Evolutionary conservation across 1,140 invertebrate genomes (phyloP).

Genomic region (Tetragnatha versicolor): DNA sequence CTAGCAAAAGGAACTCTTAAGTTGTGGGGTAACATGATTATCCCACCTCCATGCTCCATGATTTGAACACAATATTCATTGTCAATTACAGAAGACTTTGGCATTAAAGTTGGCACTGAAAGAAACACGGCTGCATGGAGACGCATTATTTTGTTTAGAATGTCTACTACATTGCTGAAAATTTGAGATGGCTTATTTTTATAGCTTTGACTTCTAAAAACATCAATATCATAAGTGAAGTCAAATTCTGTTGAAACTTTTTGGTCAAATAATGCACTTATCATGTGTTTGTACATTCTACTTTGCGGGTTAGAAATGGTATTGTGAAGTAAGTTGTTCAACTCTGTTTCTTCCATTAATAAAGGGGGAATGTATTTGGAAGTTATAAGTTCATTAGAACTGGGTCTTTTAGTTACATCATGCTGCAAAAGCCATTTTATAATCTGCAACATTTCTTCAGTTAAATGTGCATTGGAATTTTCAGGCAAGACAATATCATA

Average conservation of each 20-base stretch:
- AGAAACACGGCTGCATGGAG: constrained; percentile 55
- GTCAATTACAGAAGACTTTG: constrained; percentile 48
- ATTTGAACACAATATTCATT: constrained; percentile 65
- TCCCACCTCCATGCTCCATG: constrained; percentile 83
- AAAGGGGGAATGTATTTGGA: constrained; percentile 81
- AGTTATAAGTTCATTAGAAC: constrained; percentile 80
- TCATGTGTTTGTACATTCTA: constrained; percentile 80
- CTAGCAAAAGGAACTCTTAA: constrained; percentile 76
- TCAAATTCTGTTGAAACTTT: constrained; percentile 73
- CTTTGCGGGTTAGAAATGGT: constrained; percentile 80
- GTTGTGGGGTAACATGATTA: constrained; percentile 79
- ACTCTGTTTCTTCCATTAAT: constrained; percentile 78
- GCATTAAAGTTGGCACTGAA: constrained; percentile 57
- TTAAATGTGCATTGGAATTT: constrained; percentile 68
- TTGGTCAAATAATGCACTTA: constrained; percentile 69
- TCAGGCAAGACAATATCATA: constrained; percentile 74
- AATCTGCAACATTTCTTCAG: constrained; percentile 64
- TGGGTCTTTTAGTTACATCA: constrained; percentile 81
- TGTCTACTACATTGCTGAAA: constrained; percentile 60
- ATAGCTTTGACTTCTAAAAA: constrained; percentile 52
- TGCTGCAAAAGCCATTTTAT: constrained; percentile 83
- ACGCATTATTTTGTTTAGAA: constrained; percentile 72
- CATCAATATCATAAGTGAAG: constrained; percentile 77
- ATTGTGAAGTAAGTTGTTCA: constrained; percentile 78
- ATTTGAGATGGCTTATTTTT: constrained; percentile 30